Base-by-base conservation (phyloP, 2,113 vertebrate species). In the Natator depressus region DNA sequence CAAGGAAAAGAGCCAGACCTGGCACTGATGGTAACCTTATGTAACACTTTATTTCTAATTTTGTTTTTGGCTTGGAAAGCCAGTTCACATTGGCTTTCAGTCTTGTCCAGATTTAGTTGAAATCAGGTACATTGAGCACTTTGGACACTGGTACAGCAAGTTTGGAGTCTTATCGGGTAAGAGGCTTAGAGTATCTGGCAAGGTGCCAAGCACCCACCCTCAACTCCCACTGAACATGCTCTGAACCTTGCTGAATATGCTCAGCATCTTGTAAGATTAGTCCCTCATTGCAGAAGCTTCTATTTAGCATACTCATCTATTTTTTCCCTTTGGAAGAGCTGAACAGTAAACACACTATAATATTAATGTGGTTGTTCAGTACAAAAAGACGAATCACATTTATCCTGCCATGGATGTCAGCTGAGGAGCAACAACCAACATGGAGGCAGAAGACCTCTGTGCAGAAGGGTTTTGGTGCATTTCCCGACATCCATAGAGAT, bases 201-300 rank as follows among this genome's bases (percentile, higher is more conserved):
- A 72, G n/a, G 9, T 22, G 95, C 96, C 92, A 94, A 93, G 8
- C 95, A 93, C 94, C 87, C 57, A 78, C 0, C 22, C 89, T 85
- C 89, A 65, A n/a, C 76, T 82, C 94, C 88, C 94, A 46, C 84
- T 94, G 88, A 95, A 92, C 47, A 59, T 96, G 82, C 62, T 50
- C 82, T 89, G 95, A 90, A 47, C 38, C 72, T 76, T 11, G 72
- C 38, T 46, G 42, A 76, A 46, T 46, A 42, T 25, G 11, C 38
- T 78, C 17, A 78, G 75, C 75, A 47, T 95, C 90, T 94, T 96
- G 93, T 38, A 80, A 91, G 94, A 95, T 96, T 94, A 96, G 87
- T 88, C 95, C 79, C 49, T 80, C 90, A 78, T 95, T 93, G 95
- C 90, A 96, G 94, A 94, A 95, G 79, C 90, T 95, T 96, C 95